Percentiles rank a stretch among this genome's conserved stretches.
Conservation (phyloP, 2,113 vertebrate species). For the Chrysemys picta region DNA sequence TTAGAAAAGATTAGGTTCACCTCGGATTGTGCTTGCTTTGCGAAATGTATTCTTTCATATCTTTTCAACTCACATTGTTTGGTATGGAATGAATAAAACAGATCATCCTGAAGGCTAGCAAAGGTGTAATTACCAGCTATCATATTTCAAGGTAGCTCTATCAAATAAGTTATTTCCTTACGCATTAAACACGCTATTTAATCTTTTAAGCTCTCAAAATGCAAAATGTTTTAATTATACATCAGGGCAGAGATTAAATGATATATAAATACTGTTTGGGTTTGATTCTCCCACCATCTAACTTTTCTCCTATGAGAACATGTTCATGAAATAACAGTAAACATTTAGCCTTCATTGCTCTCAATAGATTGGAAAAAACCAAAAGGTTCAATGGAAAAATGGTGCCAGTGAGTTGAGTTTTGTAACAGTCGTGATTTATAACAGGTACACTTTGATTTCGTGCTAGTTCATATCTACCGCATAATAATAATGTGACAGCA, state of each 20-base stretch:
- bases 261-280: constrained; percentile 34
- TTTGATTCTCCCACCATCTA: background rate
- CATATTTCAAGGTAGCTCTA: constrained; percentile 60
- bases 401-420: background rate
- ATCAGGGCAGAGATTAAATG: background rate
- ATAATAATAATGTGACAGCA: background rate
- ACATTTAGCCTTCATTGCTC: background rate
- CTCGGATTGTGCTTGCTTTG: constrained; percentile 67
- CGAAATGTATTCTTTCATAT: constrained; percentile 63
- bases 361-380: background rate
- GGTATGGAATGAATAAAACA: constrained; percentile 70
- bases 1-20: constrained; percentile 69
- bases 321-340: background rate
- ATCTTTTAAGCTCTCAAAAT: constrained; percentile 62
- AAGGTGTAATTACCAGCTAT: constrained; percentile 72
- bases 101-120: constrained; percentile 68
- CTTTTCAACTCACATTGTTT: constrained; percentile 65
- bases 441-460: background rate
- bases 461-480: background rate
- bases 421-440: background rate
- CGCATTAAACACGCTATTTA: constrained; percentile 58
- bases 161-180: constrained; percentile 73
- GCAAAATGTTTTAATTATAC: constrained; percentile 29
- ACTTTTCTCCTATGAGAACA: background rate
- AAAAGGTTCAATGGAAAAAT: background rate